phyloP scores from a whole-genome alignment of 2,888 invertebrate genomes.

The Drosophila cognata region DNA sequence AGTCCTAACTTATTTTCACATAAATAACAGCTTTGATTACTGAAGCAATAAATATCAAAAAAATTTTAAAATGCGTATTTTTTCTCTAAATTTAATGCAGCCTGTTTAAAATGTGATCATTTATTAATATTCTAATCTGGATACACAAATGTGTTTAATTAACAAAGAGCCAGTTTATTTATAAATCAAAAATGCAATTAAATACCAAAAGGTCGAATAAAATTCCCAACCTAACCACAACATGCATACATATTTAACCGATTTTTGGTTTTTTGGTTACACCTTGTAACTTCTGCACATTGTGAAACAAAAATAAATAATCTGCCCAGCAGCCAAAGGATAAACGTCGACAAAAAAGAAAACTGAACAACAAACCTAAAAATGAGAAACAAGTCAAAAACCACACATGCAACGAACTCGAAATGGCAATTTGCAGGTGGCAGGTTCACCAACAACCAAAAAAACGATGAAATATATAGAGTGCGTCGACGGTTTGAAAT shows the following conservation, averaged over 20 bases:
- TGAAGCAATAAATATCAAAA: background rate
- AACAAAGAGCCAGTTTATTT: background rate
- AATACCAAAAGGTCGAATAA: background rate
- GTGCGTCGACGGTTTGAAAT: constrained; percentile 25
- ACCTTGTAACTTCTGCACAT: background rate
- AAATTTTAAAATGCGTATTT: background rate
- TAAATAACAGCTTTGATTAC: background rate
- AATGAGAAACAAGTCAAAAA: constrained; percentile 15
- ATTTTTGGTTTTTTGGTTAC: constrained; percentile 5
- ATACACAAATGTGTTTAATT: background rate
- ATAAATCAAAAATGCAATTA: constrained; percentile 1
- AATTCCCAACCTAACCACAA: background rate
- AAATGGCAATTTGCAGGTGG: constrained; percentile 20
- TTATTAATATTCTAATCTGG: background rate
- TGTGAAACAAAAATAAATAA: background rate
- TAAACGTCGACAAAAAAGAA: background rate
- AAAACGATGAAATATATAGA: constrained; percentile 20
- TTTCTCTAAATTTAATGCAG: background rate
- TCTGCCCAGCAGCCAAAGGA: constrained; percentile 11
- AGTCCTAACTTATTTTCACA: background rate
- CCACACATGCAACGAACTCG: constrained; percentile 10
- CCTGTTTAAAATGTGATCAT: background rate
- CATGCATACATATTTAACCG: background rate
- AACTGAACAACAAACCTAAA: background rate
- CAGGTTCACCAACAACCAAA: background rate